Evolutionary conservation across 2,113 vertebrate genomes (phyloP).

Genomic region (Heteronetta atricapilla): DNA sequence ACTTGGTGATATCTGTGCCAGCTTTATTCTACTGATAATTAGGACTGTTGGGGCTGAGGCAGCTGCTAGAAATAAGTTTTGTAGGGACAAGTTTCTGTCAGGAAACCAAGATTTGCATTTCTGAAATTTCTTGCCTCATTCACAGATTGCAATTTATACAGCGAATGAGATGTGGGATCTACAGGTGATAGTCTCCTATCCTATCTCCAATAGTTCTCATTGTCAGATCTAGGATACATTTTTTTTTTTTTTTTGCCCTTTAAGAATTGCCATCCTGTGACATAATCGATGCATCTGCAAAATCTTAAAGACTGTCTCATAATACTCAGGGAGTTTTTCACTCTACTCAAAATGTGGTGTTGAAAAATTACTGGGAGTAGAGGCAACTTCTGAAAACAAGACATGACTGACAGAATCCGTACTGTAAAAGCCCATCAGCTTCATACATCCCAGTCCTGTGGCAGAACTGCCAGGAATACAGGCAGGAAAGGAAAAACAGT

Average conservation of each 20-base stretch:
- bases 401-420: neutral
- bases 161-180: neutral
- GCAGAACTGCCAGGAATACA: neutral
- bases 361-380: neutral
- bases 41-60: neutral
- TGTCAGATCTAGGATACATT: neutral
- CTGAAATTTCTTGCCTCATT: neutral
- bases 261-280: neutral
- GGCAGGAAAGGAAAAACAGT: neutral
- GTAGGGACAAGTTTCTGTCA: neutral
- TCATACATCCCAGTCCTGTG: neutral
- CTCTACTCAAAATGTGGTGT: neutral
- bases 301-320: neutral
- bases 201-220: neutral
- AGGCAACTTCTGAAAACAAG: neutral
- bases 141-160: neutral
- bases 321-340: neutral
- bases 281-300: neutral
- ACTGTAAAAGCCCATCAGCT: neutral
- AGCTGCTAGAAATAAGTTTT: neutral
- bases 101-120: neutral
- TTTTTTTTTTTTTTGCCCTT: neutral
- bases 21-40: neutral
- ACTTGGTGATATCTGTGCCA: neutral
- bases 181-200: neutral